A percentile compares a stretch with the other conserved stretches of the same genome.
Conservation (phyloP, 1,140 invertebrate genomes). For the Saccostrea cuccullata region DNA sequence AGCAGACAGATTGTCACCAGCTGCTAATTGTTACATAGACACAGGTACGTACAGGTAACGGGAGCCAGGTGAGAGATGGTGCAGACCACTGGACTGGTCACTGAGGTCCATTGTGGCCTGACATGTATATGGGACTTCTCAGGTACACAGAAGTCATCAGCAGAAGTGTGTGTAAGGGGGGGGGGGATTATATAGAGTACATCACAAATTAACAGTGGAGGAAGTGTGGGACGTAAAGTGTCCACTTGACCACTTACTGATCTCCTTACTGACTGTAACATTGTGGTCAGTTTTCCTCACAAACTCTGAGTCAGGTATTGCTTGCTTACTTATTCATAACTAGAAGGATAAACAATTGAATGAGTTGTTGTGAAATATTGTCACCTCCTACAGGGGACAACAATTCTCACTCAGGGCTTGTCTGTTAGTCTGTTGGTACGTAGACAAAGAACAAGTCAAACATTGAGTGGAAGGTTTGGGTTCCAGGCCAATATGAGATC, state of each 20-base stretch:
- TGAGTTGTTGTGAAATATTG: too few relatives aligned
- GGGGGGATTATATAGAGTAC: background rate
- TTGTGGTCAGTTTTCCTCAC: background rate
- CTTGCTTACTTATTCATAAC: background rate
- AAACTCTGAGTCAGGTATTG: background rate
- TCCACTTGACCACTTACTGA: conserved; percentile 4
- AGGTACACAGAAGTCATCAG: background rate
- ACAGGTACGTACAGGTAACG: background rate
- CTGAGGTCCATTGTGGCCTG: background rate
- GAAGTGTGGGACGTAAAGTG: background rate
- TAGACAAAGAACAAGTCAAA: too few relatives aligned
- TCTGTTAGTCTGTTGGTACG: too few relatives aligned
- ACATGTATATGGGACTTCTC: conserved; percentile 23
- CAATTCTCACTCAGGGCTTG: too few relatives aligned
- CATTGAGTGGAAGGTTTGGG: too few relatives aligned
- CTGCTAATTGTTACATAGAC: background rate
- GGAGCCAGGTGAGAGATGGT: background rate
- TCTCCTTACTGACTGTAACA: background rate
- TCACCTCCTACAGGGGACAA: too few relatives aligned
- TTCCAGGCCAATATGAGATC: too few relatives aligned
- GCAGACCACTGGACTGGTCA: background rate
- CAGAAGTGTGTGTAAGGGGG: background rate
- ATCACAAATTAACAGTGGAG: background rate
- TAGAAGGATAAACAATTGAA: background rate
- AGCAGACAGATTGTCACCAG: conserved; percentile 15